Conservation (phyloP, 92 coral and sea anemone species). For the Desmophyllum pertusum region DNA sequence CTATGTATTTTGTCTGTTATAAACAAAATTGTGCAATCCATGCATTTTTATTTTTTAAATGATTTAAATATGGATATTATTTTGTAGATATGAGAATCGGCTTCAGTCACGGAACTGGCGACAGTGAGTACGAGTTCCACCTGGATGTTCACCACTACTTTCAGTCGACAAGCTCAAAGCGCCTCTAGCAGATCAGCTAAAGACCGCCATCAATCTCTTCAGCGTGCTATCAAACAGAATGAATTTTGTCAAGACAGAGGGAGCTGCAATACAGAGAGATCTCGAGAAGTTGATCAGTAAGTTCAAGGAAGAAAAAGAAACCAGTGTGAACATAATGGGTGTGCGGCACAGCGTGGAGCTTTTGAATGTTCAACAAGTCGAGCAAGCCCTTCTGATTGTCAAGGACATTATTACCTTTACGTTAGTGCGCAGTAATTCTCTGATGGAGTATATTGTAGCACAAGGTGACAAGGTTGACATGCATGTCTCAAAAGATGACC, state of each 20-base stretch:
- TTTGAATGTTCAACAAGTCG: constrained; percentile 87
- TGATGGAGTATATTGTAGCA: constrained; percentile 88
- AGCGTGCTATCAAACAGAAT: constrained; percentile 75
- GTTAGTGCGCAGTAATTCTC: constrained; percentile 66
- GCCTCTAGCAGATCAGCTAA: constrained; percentile 67
- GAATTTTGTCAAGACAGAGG: constrained; percentile 72
- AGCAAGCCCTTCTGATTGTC: constrained; percentile 89
- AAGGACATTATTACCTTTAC: constrained; percentile 78
- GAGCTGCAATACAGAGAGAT: constrained; percentile 75
- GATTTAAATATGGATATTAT: neutral
- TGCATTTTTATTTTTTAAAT: neutral
- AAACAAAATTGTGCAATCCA: neutral
- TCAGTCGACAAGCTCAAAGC: constrained; percentile 81
- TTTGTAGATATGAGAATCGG: constrained; percentile 93
- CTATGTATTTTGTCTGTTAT: no score
- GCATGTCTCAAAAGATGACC: constrained; percentile 80
- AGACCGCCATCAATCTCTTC: constrained; percentile 80
- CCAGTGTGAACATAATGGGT: constrained; percentile 72
- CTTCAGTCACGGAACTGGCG: constrained; percentile 81
- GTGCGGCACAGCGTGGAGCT: constrained; percentile 80
- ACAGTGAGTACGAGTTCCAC: constrained; percentile 88
- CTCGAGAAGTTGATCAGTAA: constrained; percentile 69
- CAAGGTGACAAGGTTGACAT: constrained; percentile 96
- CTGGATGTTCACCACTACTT: constrained; percentile 81
- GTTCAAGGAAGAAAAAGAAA: constrained; percentile 64